Percentiles rank a stretch among this genome's conserved stretches.
Conservation (phyloP, 2,888 invertebrate genomes). For the Plebejus melissa region DNA sequence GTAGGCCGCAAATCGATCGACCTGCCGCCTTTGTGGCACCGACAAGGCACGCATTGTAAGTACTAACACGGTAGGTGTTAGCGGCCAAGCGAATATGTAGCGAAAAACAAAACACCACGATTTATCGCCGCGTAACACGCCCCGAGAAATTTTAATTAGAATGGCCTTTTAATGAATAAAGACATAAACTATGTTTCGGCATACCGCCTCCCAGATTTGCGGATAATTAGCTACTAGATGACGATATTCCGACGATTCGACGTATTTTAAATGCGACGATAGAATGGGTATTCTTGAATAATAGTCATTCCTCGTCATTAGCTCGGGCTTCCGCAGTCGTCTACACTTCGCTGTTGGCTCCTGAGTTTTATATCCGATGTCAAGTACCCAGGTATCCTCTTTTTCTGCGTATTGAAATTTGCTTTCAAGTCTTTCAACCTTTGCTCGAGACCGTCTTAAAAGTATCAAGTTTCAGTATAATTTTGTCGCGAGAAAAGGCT, state of each 20-base stretch:
- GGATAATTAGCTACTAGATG: constrained; percentile 44
- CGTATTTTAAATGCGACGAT: constrained; percentile 28
- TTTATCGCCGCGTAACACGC: constrained; percentile 46
- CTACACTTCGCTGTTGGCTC: neutral
- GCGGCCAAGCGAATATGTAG: constrained; percentile 47
- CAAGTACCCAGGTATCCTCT: neutral
- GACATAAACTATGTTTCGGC: constrained; percentile 45
- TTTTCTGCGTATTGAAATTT: constrained; percentile 3
- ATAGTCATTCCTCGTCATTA: constrained; percentile 27
- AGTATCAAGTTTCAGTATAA: constrained; percentile 9
- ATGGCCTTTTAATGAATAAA: constrained; percentile 50
- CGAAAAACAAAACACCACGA: constrained; percentile 44
- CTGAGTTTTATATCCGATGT: neutral
- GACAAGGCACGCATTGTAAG: constrained; percentile 44
- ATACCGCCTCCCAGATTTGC: constrained; percentile 41
- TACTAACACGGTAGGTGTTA: constrained; percentile 46
- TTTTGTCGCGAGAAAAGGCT: neutral
- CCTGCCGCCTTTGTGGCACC: constrained; percentile 42
- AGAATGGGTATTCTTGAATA: constrained; percentile 26
- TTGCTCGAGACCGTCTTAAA: neutral
- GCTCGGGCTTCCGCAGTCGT: constrained; percentile 16
- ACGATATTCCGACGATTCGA: constrained; percentile 39
- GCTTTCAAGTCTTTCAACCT: neutral
- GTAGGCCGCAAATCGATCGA: constrained; percentile 44
- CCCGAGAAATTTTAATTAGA: constrained; percentile 50